Base-by-base conservation (phyloP, 2,113 vertebrate species). In the Siniperca knerii region DNA sequence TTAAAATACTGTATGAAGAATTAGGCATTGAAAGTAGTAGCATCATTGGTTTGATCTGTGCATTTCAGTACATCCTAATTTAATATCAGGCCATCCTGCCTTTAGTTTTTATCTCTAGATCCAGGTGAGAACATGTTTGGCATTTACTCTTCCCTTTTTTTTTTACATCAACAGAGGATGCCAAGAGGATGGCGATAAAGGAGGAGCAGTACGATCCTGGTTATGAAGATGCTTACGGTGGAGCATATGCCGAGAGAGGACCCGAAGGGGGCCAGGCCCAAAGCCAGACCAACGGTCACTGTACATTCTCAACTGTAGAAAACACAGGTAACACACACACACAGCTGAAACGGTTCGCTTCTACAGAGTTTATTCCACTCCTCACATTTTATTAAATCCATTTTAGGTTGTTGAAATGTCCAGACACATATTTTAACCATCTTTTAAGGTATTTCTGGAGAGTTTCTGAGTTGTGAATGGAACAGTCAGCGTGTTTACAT, bases 121-220 rank as follows among this genome's bases (percentile, higher is more conserved):
- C 8, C 3, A 23, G 42, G 4, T 55, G 7, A 16, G 52, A 35
- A n/a, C 23, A 33, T 6, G 23, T 57, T 66, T 42, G 3, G 4
- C 42, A 20, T 48, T 66, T 10, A 15, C 8, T 60, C 12, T 60
- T 66, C 7, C 1, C 8, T 33, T n/a, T 9, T 33, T n/a, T 9
- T 6, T 64, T 18, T 37, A 13, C 29, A 23, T 52, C 62, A 33
- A 89, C 94, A 93, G 98, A 97, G 97, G 98, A 99, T 40, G 98
- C 98, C 58, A 99, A 99, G 95, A 97, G 96, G 93, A 96, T 97
- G 95, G 97, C 98, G 8, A 97, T 99, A 40, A 99, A 99, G 93
- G 98, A 99, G 94, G 98, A 99, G 89, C 96, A 97, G 79, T 98
- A 99, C 0, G 98, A 99, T 77, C 98, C 98, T 0, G 98, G 98